phyloP scores from a whole-genome alignment of 2,113 vertebrate species.

The Strigops habroptila region DNA sequence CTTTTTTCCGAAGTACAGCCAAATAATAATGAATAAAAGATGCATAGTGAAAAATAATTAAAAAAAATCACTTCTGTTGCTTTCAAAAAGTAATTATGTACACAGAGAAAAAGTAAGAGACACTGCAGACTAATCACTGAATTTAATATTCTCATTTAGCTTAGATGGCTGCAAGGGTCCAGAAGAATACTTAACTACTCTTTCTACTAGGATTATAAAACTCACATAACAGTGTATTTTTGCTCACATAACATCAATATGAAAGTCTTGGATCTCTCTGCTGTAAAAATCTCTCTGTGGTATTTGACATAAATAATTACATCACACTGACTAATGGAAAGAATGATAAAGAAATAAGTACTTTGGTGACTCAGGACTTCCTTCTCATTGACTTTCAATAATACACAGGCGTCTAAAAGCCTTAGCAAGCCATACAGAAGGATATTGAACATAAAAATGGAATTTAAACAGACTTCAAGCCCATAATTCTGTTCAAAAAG shows the following conservation, averaged over 20 bases:
- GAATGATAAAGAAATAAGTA: background rate
- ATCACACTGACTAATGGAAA: background rate
- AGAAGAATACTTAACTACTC: background rate
- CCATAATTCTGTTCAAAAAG: background rate
- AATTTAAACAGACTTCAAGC: background rate
- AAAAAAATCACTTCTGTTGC: slow-evolving; percentile 4
- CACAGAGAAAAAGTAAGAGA: background rate
- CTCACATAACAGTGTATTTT: background rate
- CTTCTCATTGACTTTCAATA: slow-evolving; percentile 22
- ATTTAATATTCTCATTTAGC: background rate
- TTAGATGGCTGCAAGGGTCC: background rate
- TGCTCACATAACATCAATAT: background rate
- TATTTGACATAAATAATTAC: background rate
- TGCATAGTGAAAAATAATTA: background rate
- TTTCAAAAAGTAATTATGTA: slow-evolving; percentile 37
- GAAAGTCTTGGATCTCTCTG: background rate
- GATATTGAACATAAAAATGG: background rate
- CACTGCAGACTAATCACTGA: background rate
- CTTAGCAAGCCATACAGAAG: background rate
- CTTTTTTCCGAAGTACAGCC: slow-evolving; percentile 8
- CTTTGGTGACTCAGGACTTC: background rate
- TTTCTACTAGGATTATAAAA: background rate
- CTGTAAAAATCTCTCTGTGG: background rate
- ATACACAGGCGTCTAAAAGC: background rate
- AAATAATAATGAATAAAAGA: slow-evolving; percentile 49